These are phyloP conservation scores for Habroteleia sp. DNA, from an alignment of 2,888 invertebrate species.

Conservation along the genomic window DNA sequence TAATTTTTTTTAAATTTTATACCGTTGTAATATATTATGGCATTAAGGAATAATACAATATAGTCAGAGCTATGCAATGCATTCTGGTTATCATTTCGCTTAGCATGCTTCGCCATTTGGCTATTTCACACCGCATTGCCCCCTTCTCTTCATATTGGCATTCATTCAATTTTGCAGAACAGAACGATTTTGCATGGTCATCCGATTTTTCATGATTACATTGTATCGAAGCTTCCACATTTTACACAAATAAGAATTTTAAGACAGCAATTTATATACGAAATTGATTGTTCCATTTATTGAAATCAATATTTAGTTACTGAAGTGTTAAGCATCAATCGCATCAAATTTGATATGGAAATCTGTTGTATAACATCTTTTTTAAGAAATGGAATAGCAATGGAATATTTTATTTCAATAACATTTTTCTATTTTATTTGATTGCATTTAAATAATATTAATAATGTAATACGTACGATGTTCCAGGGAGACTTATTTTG, in stretches of 20 bases:
- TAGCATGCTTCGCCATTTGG: conserved; percentile 69
- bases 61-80: conserved; percentile 21
- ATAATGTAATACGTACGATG: no score
- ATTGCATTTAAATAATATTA: no score
- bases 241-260: conserved; percentile 23
- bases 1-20: no score
- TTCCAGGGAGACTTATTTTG: no score
- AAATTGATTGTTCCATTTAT: no score
- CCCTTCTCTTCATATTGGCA: conserved; percentile 65
- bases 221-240: conserved; percentile 25
- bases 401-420: no score
- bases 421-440: no score
- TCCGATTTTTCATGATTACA: conserved; percentile 64
- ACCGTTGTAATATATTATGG: no score
- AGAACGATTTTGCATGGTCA: conserved; percentile 70
- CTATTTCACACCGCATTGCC: conserved; percentile 75
- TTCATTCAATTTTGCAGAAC: conserved; percentile 70
- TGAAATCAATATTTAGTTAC: conserved; percentile 1
- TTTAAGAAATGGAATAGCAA: no score
- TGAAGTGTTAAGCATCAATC: neutral
- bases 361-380: no score
- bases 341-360: no score
- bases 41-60: no score
- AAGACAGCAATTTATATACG: conserved; percentile 13
- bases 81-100: conserved; percentile 23